These are phyloP conservation scores for Heliconius hortense DNA, from an alignment of 2,888 invertebrate genomes.

Conservation along the genomic window DNA sequence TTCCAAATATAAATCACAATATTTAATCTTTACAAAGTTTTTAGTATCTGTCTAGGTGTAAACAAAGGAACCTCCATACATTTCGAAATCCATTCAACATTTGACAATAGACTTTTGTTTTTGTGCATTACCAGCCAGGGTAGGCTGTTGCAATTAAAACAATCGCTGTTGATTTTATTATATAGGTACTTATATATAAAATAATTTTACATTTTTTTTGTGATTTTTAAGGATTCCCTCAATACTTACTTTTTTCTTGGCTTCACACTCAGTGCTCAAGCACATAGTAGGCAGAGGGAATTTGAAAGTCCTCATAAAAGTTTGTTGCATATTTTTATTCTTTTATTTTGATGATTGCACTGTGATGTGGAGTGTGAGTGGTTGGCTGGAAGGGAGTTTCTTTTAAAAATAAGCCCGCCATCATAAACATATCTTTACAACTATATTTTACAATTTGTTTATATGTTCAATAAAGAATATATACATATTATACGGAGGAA, in stretches of 20 bases:
- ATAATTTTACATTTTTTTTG: too few species aligned
- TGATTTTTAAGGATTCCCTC: too few species aligned
- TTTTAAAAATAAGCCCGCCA: too few species aligned
- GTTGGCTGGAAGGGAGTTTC: too few species aligned
- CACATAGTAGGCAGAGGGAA: too few species aligned
- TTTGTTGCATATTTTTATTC: neutral
- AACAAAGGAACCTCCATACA: conserved; percentile 4
- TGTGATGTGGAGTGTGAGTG: too few species aligned
- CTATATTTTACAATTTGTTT: too few species aligned
- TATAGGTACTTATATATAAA: neutral
- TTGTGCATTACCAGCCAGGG: neutral
- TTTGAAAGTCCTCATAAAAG: neutral
- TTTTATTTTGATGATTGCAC: too few species aligned
- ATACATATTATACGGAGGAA: neutral
- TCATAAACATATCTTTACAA: too few species aligned
- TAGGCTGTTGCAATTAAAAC: neutral
- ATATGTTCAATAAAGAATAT: too few species aligned
- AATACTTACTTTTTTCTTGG: too few species aligned
- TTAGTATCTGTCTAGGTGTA: neutral
- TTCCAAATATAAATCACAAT: neutral
- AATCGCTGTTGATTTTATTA: neutral
- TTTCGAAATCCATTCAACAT: conserved; percentile 13
- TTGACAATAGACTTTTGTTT: conserved; percentile 7
- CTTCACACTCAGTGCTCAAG: too few species aligned
- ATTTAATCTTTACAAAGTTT: neutral